A percentile compares a stretch with the other conserved stretches of the same genome.
Conservation (phyloP, 1,140 invertebrate species). For the Dendroctonus valens region DNA sequence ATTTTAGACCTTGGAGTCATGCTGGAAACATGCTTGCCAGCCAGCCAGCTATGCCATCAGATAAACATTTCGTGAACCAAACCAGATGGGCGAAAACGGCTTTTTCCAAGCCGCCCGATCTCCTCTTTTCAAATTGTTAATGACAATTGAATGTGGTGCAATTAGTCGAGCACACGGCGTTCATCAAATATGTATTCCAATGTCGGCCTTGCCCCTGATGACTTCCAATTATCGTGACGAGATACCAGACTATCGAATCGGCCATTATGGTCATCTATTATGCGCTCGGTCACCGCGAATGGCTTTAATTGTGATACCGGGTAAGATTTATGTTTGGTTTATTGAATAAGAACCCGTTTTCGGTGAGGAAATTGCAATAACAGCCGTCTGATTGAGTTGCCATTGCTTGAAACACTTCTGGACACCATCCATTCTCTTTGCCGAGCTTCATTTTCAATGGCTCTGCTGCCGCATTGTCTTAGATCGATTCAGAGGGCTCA, state of each 20-base stretch:
- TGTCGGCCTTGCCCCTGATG: constrained; percentile 4
- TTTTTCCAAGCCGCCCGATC: too few relatives aligned
- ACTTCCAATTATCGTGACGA: constrained; percentile 10
- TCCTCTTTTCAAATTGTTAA: not conserved
- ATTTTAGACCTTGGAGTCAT: not conserved
- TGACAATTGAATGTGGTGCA: not conserved
- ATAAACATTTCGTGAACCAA: too few relatives aligned
- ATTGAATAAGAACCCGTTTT: constrained; percentile 1
- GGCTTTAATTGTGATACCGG: not conserved
- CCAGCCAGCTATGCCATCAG: too few relatives aligned
- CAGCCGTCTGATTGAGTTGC: too few relatives aligned
- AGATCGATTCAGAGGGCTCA: too few relatives aligned
- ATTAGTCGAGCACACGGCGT: not conserved
- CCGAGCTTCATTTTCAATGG: too few relatives aligned
- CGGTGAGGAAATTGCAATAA: too few relatives aligned
- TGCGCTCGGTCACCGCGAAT: not conserved
- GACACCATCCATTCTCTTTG: too few relatives aligned
- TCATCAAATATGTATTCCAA: not conserved
- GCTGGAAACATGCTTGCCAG: not conserved
- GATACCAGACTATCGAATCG: constrained; percentile 8
- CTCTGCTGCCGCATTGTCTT: too few relatives aligned
- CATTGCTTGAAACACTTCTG: too few relatives aligned
- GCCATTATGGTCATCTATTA: constrained; percentile 3
- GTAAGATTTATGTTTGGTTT: not conserved
- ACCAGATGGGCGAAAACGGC: too few relatives aligned